These are phyloP conservation scores for Momotus momota DNA, from an alignment of 2,797 vertebrate genomes.

Conservation along the genomic window DNA sequence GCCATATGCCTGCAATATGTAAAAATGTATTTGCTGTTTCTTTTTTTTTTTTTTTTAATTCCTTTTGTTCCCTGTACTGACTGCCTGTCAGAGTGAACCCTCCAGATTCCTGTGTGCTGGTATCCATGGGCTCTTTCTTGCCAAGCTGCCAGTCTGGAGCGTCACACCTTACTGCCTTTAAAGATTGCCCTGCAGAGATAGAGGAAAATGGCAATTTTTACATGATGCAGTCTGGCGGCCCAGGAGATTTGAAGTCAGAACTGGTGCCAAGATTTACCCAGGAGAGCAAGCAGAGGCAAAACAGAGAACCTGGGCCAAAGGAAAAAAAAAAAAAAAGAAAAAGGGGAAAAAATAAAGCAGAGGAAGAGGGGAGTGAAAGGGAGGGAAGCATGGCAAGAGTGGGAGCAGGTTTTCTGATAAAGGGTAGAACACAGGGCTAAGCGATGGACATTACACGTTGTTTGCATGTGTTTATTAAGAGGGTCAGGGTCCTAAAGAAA, in stretches of 20 bases:
- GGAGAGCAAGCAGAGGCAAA: slow-evolving; percentile 87
- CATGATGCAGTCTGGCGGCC: slow-evolving; percentile 95
- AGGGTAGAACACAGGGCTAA: slow-evolving; percentile 40
- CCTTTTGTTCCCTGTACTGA: slow-evolving; percentile 82
- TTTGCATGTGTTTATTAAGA: slow-evolving; percentile 61
- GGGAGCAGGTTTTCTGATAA: slow-evolving; percentile 28
- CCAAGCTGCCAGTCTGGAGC: slow-evolving; percentile 99
- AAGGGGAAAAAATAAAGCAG: background rate
- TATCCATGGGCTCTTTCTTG: slow-evolving; percentile 93
- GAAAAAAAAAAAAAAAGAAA: slow-evolving; percentile 11
- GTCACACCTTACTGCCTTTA: slow-evolving; percentile 99
- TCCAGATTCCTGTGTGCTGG: slow-evolving; percentile 87
- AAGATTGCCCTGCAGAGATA: slow-evolving; percentile 99
- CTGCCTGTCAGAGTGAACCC: slow-evolving; percentile 81
- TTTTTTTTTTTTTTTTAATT: slow-evolving; percentile 43
- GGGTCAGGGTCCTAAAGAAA: slow-evolving; percentile 75
- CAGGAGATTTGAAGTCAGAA: slow-evolving; percentile 98
- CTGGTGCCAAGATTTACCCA: slow-evolving; percentile 98
- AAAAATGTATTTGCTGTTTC: slow-evolving; percentile 77
- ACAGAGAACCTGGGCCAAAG: slow-evolving; percentile 82
- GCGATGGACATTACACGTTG: slow-evolving; percentile 58
- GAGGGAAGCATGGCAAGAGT: background rate
- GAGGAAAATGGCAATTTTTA: slow-evolving; percentile 92
- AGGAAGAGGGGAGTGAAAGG: slow-evolving; percentile 24
- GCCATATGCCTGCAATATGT: slow-evolving; percentile 84